Evolutionary conservation across 1,140 invertebrate genomes (phyloP).

Genomic region (Brachionus koreanus): DNA sequence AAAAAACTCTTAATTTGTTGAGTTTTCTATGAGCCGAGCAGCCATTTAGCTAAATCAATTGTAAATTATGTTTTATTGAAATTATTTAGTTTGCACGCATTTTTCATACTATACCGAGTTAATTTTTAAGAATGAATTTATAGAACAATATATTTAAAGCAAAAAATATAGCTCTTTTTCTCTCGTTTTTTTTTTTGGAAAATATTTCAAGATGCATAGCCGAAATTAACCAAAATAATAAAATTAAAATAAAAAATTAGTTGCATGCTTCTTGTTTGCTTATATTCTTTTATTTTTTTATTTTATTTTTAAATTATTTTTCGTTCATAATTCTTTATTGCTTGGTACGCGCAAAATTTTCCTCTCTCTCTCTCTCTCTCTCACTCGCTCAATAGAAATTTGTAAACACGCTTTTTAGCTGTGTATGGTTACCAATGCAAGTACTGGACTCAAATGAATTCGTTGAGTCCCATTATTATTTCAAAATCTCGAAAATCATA

Average conservation of each 20-base stretch:
- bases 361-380: constrained; percentile 29
- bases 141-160: background rate
- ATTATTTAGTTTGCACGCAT: constrained; percentile 30
- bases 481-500: background rate
- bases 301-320: constrained; percentile 17
- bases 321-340: constrained; percentile 18
- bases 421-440: background rate
- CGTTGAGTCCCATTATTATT: background rate
- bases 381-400: background rate
- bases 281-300: background rate
- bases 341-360: background rate
- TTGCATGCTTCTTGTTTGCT: constrained; percentile 38
- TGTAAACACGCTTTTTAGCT: background rate
- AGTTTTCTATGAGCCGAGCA: background rate
- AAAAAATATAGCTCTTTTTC: constrained; percentile 21
- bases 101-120: background rate
- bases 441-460: background rate
- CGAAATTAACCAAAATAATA: constrained; percentile 17
- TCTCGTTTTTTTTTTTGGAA: background rate
- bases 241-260: constrained; percentile 35
- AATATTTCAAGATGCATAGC: constrained; percentile 33
- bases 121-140: constrained; percentile 33
- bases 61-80: constrained; percentile 29
- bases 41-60: background rate
- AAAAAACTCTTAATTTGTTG: background rate